A percentile compares a stretch with the other conserved stretches of the same genome.
Conservation (phyloP, 2,113 vertebrate species). For the Falco punctatus region DNA sequence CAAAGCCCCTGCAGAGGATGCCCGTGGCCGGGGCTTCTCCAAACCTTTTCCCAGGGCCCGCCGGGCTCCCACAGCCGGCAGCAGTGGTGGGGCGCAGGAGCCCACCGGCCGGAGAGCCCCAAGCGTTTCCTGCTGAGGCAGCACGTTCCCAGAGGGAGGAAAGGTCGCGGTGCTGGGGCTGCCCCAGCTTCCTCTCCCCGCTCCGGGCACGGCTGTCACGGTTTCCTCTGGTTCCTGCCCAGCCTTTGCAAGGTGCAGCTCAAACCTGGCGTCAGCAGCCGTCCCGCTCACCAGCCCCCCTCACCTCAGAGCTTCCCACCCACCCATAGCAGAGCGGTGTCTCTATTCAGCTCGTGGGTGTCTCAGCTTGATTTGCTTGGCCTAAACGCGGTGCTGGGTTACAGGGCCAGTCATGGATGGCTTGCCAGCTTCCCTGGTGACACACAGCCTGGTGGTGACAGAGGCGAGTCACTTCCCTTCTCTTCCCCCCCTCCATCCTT, state of each 20-base stretch:
- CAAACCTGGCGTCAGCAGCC: fast-evolving
- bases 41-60: not conserved
- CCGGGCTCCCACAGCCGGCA: not conserved
- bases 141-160: slow-evolving; percentile 21
- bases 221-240: slow-evolving; percentile 5
- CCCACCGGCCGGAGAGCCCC: not conserved
- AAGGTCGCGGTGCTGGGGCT: not conserved
- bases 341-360: fast-evolving
- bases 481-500: not conserved
- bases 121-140: slow-evolving; percentile 26
- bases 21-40: not conserved
- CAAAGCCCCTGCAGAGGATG: not conserved
- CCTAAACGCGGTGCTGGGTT: fast-evolving
- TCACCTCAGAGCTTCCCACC: fast-evolving
- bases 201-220: fast-evolving
- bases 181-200: not conserved
- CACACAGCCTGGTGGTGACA: slow-evolving; percentile 12
- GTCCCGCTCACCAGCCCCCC: fast-evolving
- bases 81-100: not conserved
- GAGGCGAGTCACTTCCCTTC: slow-evolving; percentile 14
- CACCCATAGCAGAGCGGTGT: fast-evolving
- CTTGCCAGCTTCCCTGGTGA: not conserved
- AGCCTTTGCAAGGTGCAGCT: not conserved
- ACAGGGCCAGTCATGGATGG: not conserved
- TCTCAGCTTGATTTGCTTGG: not conserved